phyloP scores from a whole-genome alignment of 2,797 vertebrate genomes.

The Diplodus puntazzo region DNA sequence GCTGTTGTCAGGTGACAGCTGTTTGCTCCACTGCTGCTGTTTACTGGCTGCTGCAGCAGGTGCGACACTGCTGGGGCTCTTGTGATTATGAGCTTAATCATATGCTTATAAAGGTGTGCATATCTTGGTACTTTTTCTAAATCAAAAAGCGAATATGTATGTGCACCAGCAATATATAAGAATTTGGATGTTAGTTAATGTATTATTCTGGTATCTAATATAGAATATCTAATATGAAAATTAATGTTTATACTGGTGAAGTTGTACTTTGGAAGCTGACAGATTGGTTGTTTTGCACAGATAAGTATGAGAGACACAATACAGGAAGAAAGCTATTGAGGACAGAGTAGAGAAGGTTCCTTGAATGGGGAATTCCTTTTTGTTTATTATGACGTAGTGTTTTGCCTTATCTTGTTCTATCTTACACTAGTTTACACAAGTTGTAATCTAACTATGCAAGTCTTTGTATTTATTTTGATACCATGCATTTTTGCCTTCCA shows the following conservation, averaged over 20 bases:
- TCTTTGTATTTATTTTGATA: not conserved
- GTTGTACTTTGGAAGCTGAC: not conserved
- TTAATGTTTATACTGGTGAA: not conserved
- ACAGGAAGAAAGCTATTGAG: not conserved
- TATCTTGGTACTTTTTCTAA: slow-evolving; percentile 9
- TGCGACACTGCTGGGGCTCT: slow-evolving; percentile 27
- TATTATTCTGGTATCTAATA: not conserved
- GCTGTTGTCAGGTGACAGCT: slow-evolving; percentile 36
- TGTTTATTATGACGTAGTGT: not conserved
- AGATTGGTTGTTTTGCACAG: not conserved
- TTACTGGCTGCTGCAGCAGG: slow-evolving; percentile 44
- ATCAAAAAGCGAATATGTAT: slow-evolving; percentile 2
- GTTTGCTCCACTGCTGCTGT: slow-evolving; percentile 39
- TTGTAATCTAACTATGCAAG: not conserved
- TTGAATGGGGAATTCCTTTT: not conserved
- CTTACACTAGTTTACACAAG: not conserved
- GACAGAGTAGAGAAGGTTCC: not conserved
- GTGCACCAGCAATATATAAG: not conserved
- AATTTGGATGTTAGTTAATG: not conserved
- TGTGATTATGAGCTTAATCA: slow-evolving; percentile 35
- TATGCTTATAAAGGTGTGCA: slow-evolving; percentile 15
- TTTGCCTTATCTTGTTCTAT: not conserved
- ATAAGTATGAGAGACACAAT: not conserved
- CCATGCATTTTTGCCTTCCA: not conserved
- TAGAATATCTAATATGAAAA: not conserved